These are phyloP conservation scores for Pteropus rufus DNA, from an alignment of 2,797 vertebrate genomes.

Conservation along the genomic window DNA sequence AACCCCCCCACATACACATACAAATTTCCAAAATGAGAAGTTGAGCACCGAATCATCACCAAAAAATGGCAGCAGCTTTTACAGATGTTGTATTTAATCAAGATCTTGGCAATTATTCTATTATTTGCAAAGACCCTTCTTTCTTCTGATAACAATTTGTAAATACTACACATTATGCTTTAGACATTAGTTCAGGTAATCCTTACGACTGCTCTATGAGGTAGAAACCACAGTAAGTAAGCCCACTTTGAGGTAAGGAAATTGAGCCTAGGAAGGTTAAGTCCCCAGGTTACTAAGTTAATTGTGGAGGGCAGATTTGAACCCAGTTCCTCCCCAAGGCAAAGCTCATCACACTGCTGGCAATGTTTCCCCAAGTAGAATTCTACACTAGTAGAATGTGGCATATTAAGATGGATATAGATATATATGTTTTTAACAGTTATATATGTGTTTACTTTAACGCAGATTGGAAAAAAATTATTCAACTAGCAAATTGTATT, in stretches of 20 bases:
- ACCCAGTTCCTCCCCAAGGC: neutral
- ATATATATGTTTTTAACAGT: neutral
- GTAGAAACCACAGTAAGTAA: neutral
- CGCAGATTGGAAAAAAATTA: neutral
- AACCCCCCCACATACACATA: neutral
- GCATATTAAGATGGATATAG: neutral
- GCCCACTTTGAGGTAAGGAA: neutral
- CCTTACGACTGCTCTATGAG: neutral
- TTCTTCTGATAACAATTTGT: neutral
- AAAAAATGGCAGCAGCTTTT: neutral
- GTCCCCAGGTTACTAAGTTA: neutral
- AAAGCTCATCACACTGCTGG: neutral
- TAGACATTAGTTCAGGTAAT: neutral
- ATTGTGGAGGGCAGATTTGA: neutral
- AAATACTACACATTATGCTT: neutral
- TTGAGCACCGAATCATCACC: neutral
- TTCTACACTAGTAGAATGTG: neutral
- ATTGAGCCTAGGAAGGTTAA: neutral
- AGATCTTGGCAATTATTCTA: neutral
- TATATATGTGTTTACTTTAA: conserved; percentile 1
- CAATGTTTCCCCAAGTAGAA: neutral
- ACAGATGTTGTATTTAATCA: neutral
- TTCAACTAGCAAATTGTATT: neutral
- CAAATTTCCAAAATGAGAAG: neutral
- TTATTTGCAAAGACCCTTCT: conserved; percentile 13